Conservation (phyloP, 2,113 vertebrate genomes). For the Dasyprocta punctata region DNA sequence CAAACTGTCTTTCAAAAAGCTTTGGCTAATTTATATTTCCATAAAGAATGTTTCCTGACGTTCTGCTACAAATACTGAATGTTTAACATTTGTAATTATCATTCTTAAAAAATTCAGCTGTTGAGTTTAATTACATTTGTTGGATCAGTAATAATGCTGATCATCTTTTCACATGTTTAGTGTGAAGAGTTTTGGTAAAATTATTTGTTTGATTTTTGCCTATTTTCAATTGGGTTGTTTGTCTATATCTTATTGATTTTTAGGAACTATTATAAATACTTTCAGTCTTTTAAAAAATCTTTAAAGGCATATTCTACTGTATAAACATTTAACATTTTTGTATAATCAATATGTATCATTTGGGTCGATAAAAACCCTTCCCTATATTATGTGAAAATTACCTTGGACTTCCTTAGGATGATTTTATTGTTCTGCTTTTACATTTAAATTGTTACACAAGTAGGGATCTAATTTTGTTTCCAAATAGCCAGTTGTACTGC, state of each 20-base stretch:
- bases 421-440: constrained; percentile 45
- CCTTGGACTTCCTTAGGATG: not conserved
- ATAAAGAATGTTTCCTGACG: not conserved
- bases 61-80: not conserved
- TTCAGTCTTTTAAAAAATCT: not conserved
- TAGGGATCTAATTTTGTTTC: constrained; percentile 51
- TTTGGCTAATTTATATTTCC: constrained; percentile 50
- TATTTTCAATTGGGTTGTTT: not conserved
- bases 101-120: not conserved
- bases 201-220: not conserved
- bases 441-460: not conserved
- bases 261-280: not conserved
- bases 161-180: not conserved
- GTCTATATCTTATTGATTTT: constrained; percentile 4
- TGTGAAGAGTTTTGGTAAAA: constrained; percentile 11
- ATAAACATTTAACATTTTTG: constrained; percentile 7
- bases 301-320: not conserved
- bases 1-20: constrained; percentile 27
- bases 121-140: constrained; percentile 44
- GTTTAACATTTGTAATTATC: constrained; percentile 6
- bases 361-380: not conserved
- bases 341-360: not conserved
- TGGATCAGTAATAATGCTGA: not conserved
- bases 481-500: constrained; percentile 27
- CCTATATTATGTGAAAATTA: constrained; percentile 18